These are phyloP conservation scores for Callocephalon fimbriatum DNA, from an alignment of 2,113 vertebrate species.

Conservation along the genomic window DNA sequence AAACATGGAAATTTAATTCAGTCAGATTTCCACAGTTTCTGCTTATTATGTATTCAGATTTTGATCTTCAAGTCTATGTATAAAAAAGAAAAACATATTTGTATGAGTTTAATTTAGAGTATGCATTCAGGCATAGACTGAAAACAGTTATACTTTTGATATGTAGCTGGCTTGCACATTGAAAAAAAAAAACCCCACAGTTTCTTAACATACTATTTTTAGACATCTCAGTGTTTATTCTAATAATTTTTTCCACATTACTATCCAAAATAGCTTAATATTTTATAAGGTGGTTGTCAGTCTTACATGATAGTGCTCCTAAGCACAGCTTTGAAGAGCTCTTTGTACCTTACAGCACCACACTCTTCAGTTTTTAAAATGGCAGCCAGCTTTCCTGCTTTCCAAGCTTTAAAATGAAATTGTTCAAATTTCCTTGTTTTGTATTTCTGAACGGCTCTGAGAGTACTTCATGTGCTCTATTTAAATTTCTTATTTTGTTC, in stretches of 20 bases:
- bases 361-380: background rate
- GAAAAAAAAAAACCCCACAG: background rate
- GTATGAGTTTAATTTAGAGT: slow-evolving; percentile 32
- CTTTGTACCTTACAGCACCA: background rate
- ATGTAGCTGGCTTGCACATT: background rate
- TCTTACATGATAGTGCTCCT: background rate
- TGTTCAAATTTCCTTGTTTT: background rate
- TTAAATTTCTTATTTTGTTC: background rate
- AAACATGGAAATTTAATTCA: slow-evolving; percentile 50
- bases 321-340: slow-evolving; percentile 15
- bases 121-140: slow-evolving; percentile 10
- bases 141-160: slow-evolving; percentile 37
- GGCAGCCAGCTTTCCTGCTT: background rate
- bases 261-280: slow-evolving; percentile 23
- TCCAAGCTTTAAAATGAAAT: background rate
- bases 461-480: background rate
- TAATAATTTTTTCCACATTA: slow-evolving; percentile 40
- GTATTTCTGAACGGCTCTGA: background rate
- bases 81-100: slow-evolving; percentile 43
- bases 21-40: slow-evolving; percentile 1
- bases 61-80: slow-evolving; percentile 11
- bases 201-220: slow-evolving; percentile 48
- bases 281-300: slow-evolving; percentile 50
- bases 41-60: slow-evolving; percentile 14
- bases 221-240: slow-evolving; percentile 18